Evolutionary conservation across 92 coral and sea anemone species (phyloP).

Genomic region (Zoanthus sansibaricus): DNA sequence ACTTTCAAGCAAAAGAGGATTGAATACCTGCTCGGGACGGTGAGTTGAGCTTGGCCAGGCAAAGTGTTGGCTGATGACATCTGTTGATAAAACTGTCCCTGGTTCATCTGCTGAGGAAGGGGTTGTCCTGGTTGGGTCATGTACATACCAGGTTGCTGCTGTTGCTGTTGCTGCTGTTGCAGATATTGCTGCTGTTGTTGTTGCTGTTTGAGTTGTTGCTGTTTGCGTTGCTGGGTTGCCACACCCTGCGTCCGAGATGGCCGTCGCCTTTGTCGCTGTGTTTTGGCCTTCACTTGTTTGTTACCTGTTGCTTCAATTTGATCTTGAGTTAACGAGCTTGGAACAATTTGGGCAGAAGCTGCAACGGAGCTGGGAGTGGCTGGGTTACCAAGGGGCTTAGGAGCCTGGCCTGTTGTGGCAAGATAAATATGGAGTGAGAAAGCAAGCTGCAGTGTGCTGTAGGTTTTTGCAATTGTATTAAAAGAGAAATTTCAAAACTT

Average conservation of each 20-base stretch:
- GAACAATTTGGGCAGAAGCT: conserved; percentile 39
- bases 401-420: conserved; percentile 39
- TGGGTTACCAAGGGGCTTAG: conserved; percentile 62
- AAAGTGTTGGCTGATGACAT: conserved; percentile 30
- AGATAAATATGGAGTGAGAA: not conserved
- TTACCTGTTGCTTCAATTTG: conserved; percentile 63
- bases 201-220: conserved; percentile 50
- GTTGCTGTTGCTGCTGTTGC: conserved; percentile 66
- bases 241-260: conserved; percentile 54
- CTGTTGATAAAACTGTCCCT: conserved; percentile 48
- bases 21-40: conserved; percentile 20
- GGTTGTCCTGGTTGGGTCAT: conserved; percentile 49
- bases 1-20: not conserved
- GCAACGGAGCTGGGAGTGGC: conserved; percentile 67
- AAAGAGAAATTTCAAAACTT: not conserved
- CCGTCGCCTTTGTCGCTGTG: conserved; percentile 57
- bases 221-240: conserved; percentile 49
- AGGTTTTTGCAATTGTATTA: not conserved
- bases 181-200: conserved; percentile 71
- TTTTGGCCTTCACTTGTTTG: conserved; percentile 70
- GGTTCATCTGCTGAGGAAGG: conserved; percentile 43
- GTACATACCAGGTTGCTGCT: conserved; percentile 53
- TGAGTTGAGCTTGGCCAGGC: conserved; percentile 45
- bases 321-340: conserved; percentile 54
- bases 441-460: no score